Evolutionary conservation across 2,797 vertebrate genomes (phyloP).

Genomic region (Gallinago solitaria): DNA sequence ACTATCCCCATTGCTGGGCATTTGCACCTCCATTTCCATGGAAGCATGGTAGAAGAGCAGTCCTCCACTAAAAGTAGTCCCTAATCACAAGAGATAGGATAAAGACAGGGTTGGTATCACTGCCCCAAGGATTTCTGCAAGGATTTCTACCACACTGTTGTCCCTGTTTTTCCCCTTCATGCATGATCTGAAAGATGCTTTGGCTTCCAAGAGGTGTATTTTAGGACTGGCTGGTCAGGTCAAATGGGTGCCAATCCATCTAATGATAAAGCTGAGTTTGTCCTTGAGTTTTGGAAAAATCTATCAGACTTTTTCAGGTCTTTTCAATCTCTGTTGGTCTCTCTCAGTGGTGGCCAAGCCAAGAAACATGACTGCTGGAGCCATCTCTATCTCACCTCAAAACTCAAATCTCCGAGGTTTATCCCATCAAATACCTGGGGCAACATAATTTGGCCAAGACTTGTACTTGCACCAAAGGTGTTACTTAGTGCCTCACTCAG

Average conservation of each 20-base stretch:
- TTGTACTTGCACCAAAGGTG: background rate
- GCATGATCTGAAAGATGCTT: background rate
- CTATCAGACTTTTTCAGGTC: background rate
- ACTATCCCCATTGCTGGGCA: background rate
- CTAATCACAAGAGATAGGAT: background rate
- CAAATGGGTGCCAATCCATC: background rate
- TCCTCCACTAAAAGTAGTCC: background rate
- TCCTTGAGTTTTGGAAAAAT: background rate
- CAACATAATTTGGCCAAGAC: background rate
- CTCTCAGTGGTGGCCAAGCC: background rate
- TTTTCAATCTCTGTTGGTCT: background rate
- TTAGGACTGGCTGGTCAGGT: background rate
- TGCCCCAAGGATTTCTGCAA: background rate
- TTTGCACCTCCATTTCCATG: background rate
- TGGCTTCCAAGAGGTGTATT: background rate
- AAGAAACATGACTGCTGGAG: background rate
- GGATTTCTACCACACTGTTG: background rate
- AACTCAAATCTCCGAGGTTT: background rate
- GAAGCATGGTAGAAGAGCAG: background rate
- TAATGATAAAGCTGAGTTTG: background rate
- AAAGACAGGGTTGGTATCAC: background rate
- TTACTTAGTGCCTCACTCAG: background rate
- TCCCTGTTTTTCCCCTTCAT: background rate
- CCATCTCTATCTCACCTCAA: background rate
- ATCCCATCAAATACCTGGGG: background rate